Evolutionary conservation across 2,113 vertebrate species (phyloP).

Genomic region (Platysteira castanea): DNA sequence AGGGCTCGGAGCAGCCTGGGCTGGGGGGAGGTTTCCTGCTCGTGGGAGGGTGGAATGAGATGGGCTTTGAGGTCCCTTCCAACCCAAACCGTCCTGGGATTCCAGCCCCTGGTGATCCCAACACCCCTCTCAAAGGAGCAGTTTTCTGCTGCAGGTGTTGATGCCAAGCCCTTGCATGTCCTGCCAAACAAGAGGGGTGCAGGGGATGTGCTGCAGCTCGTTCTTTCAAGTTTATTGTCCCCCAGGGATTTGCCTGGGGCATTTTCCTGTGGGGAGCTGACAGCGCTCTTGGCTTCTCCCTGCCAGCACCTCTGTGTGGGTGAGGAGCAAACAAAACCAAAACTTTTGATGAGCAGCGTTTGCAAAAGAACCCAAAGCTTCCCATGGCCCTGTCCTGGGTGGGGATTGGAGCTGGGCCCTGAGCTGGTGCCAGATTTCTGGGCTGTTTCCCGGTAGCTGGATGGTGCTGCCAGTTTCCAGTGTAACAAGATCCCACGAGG

Average conservation of each 20-base stretch:
- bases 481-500: background rate
- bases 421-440: background rate
- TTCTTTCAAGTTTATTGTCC: background rate
- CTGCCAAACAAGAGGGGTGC: background rate
- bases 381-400: background rate
- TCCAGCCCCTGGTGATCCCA: background rate
- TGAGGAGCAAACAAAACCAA: background rate
- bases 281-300: background rate
- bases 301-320: background rate
- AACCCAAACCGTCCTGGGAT: background rate
- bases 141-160: background rate
- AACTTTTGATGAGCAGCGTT: background rate
- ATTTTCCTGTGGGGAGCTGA: background rate
- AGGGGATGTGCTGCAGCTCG: accelerated
- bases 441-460: background rate
- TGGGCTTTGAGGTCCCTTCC: background rate
- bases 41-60: accelerated
- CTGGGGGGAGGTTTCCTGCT: background rate
- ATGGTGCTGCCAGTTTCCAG: background rate
- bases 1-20: background rate
- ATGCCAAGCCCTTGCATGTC: background rate
- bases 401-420: background rate
- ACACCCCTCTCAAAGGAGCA: accelerated
- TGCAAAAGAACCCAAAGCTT: background rate
- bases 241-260: background rate